Conservation (phyloP, 2,797 vertebrate species). For the Tadarida brasiliensis region DNA sequence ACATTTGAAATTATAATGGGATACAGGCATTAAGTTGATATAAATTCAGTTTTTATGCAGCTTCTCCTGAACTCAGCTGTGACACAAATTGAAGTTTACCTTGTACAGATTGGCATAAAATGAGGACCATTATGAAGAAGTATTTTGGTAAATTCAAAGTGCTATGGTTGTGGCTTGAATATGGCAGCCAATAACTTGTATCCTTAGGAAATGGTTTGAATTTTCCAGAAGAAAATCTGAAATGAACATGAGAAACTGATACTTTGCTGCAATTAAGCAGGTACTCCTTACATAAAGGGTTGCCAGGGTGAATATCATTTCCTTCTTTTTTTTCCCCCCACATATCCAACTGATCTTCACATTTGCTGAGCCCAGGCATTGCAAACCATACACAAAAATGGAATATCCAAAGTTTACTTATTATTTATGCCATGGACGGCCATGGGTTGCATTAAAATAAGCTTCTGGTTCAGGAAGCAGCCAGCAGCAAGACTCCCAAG, state of each 20-base stretch:
- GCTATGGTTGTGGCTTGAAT: background rate
- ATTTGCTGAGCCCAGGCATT: background rate
- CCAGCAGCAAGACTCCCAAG: background rate
- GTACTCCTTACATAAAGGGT: background rate
- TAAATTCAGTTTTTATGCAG: background rate
- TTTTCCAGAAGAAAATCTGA: conserved; percentile 17
- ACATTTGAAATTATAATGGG: background rate
- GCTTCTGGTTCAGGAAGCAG: background rate
- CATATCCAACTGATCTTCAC: background rate
- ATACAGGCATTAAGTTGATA: background rate
- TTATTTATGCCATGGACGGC: background rate
- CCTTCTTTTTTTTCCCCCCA: background rate
- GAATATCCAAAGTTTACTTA: background rate
- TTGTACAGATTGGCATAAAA: background rate
- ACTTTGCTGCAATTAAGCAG: background rate
- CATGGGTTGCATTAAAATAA: background rate
- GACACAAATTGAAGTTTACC: background rate
- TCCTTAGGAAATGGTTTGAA: background rate
- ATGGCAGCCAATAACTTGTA: background rate
- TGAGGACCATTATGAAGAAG: background rate
- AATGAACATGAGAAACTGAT: background rate
- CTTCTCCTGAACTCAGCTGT: background rate
- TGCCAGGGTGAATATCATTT: background rate
- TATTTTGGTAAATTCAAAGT: background rate
- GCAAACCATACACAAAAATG: background rate